Percentiles rank a stretch among this genome's conserved stretches.
phyloP scores from a whole-genome alignment of 1,140 invertebrate species.

The Ctenoplectra terminalis region DNA sequence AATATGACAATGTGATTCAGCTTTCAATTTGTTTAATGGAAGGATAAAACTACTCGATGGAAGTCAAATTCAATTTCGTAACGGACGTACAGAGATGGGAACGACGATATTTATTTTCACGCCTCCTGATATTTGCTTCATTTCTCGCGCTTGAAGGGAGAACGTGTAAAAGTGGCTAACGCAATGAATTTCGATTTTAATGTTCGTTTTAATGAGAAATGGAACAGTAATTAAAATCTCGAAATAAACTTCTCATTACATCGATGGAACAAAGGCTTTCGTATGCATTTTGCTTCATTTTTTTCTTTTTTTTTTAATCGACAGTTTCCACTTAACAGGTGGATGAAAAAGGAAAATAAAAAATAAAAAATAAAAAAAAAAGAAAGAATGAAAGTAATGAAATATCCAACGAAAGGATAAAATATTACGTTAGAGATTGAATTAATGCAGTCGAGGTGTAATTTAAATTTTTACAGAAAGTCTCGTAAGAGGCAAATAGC shows the following conservation, averaged over 20 bases:
- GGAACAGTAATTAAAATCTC: background rate
- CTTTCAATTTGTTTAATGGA: conserved; percentile 21
- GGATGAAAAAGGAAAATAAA: no score
- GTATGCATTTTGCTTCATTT: no score
- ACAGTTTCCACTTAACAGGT: no score
- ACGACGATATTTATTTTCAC: conserved; percentile 10
- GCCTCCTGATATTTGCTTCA: background rate
- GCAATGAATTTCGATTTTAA: background rate
- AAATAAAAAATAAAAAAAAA: no score
- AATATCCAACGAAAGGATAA: background rate
- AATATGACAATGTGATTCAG: background rate
- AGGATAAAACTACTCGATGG: conserved; percentile 1
- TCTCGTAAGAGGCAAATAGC: conserved; percentile 35
- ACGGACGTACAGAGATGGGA: background rate
- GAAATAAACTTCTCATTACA: background rate
- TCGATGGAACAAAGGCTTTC: background rate
- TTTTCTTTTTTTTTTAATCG: no score
- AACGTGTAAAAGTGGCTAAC: background rate
- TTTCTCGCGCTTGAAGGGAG: background rate
- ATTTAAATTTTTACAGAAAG: background rate
- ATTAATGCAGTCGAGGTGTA: background rate
- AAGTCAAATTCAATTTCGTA: conserved; percentile 9
- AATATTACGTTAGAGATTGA: background rate
- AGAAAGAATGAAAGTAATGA: background rate
- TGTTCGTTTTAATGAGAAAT: background rate